These are phyloP conservation scores for Hyposmocoma kahamanoa DNA, from an alignment of 1,140 invertebrate species.

Conservation along the genomic window DNA sequence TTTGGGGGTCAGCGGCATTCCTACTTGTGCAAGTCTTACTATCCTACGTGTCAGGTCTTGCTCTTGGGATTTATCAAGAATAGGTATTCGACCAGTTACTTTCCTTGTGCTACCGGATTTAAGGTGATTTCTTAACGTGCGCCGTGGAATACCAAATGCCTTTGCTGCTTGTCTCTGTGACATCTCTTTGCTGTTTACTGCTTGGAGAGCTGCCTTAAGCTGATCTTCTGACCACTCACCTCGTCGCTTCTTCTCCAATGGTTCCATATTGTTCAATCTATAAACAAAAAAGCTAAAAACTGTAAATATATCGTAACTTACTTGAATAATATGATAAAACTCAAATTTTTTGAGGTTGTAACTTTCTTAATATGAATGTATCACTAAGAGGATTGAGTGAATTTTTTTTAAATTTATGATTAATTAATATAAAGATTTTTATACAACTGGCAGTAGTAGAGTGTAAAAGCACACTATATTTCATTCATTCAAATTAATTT, in stretches of 20 bases:
- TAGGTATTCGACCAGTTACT: not conserved
- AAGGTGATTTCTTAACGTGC: constrained; percentile 15
- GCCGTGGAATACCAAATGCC: constrained; percentile 11
- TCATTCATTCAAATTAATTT: not conserved
- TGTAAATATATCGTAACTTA: not conserved
- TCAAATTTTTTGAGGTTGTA: not conserved
- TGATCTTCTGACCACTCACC: constrained; percentile 11
- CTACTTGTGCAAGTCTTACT: constrained; percentile 19
- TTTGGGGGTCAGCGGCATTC: constrained; percentile 23
- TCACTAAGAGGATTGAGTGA: not conserved
- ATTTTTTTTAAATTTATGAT: not conserved
- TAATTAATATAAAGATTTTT: not conserved
- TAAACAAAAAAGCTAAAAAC: not conserved
- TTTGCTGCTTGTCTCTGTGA: constrained; percentile 11
- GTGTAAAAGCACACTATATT: not conserved
- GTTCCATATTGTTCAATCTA: constrained; percentile 1
- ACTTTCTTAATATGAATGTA: not conserved
- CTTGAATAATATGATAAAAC: not conserved
- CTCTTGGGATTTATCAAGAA: constrained; percentile 20
- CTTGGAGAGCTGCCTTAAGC: constrained; percentile 8
- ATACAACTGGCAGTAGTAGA: not conserved
- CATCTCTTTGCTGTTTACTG: constrained; percentile 10
- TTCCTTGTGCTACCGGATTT: not conserved
- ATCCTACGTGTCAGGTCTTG: constrained; percentile 17
- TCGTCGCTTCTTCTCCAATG: constrained; percentile 10